phyloP scores from a whole-genome alignment of 2,797 vertebrate genomes.

The Fundulus diaphanus region DNA sequence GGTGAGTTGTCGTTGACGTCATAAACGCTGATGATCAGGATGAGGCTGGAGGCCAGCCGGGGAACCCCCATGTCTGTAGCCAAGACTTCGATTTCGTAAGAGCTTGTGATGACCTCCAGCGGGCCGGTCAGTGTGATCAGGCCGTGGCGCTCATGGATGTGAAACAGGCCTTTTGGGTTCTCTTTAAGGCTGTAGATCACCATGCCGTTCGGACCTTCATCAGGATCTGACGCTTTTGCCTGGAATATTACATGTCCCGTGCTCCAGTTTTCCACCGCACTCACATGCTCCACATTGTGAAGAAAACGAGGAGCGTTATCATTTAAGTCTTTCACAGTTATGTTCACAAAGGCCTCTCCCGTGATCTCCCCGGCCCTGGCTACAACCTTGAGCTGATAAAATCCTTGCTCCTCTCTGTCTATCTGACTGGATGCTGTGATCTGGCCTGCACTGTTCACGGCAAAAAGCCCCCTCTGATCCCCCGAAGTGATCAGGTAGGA shows the following conservation, averaged over 20 bases:
- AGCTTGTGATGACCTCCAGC: conserved; percentile 89
- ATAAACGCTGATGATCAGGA: conserved; percentile 92
- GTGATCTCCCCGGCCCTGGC: conserved; percentile 92
- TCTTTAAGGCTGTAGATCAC: conserved; percentile 92
- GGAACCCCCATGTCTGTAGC: conserved; percentile 94
- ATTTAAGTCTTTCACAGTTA: conserved; percentile 96
- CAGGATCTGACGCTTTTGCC: conserved; percentile 91
- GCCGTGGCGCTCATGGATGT: conserved; percentile 88
- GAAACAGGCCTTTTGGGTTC: conserved; percentile 91
- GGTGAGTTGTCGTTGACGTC: conserved; percentile 97
- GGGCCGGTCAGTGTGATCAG: conserved; percentile 88
- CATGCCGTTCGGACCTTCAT: conserved; percentile 91
- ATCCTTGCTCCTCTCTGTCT: conserved; percentile 93
- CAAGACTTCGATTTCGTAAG: conserved; percentile 92
- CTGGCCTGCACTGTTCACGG: conserved; percentile 85
- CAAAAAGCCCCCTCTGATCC: conserved; percentile 91
- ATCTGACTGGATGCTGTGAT: conserved; percentile 88
- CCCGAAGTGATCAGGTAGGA: conserved; percentile 95
- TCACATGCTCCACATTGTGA: conserved; percentile 90
- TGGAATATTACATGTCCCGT: conserved; percentile 94
- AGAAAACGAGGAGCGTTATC: conserved; percentile 94
- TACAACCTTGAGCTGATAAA: conserved; percentile 94
- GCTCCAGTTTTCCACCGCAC: conserved; percentile 97
- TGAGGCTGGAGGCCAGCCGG: conserved; percentile 86
- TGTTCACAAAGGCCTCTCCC: conserved; percentile 91